Percentiles rank a stretch among this genome's conserved stretches.
phyloP scores from a whole-genome alignment of 1,140 invertebrate species.

The Cydia fagiglandana region DNA sequence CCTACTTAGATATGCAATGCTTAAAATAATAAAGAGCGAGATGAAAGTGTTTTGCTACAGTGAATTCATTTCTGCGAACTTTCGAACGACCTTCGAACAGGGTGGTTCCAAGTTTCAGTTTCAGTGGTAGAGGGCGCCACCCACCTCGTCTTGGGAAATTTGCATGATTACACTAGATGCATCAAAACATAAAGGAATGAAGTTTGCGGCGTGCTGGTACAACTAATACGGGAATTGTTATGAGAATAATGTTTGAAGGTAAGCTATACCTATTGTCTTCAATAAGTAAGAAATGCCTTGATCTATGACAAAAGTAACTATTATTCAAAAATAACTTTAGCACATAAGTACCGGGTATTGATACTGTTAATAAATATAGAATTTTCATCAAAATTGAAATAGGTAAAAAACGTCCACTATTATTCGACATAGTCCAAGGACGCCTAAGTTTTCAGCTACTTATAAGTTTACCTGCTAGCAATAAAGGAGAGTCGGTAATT shows the following conservation, averaged over 20 bases:
- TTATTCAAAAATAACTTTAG: no score
- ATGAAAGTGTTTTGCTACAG: conserved; percentile 72
- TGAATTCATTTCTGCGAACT: conserved; percentile 72
- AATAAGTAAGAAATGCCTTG: neutral
- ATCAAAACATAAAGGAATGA: conserved; percentile 44
- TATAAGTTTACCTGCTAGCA: no score
- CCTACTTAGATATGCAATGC: neutral
- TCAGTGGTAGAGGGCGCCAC: conserved; percentile 57
- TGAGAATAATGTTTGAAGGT: neutral
- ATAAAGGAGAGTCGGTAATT: neutral
- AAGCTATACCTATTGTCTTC: neutral
- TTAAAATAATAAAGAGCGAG: conserved; percentile 39
- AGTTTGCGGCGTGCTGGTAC: conserved; percentile 7
- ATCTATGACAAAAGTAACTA: neutral
- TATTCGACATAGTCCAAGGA: neutral
- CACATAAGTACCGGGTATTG: no score
- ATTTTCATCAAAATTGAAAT: no score
- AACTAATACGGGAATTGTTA: neutral
- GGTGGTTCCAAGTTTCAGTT: conserved; percentile 65
- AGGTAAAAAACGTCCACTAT: no score
- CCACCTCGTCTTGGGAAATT: conserved; percentile 62
- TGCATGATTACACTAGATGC: conserved; percentile 67
- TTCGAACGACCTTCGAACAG: conserved; percentile 73
- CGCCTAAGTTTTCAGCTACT: no score
- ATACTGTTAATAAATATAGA: no score